phyloP scores from a whole-genome alignment of 2,888 invertebrate species.

The Oxyteleia sp. region DNA sequence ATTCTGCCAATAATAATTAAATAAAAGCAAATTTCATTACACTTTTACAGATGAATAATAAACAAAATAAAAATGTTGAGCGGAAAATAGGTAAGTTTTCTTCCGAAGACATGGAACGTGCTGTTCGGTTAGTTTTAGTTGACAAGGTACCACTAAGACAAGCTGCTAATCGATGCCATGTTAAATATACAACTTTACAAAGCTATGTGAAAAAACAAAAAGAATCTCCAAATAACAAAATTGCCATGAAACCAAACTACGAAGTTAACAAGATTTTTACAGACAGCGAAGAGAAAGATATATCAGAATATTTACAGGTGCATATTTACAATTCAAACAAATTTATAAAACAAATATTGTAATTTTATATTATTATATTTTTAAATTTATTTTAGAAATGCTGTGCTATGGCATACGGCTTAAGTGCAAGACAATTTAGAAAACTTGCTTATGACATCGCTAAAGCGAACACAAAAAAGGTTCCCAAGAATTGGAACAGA shows the following conservation, averaged over 20 bases:
- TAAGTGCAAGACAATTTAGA: conserved; percentile 28
- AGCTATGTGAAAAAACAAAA: conserved; percentile 38
- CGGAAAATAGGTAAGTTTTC: conserved; percentile 16
- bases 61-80: too few species aligned
- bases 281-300: conserved; percentile 24
- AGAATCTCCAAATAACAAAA: conserved; percentile 21
- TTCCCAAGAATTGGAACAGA: conserved; percentile 33
- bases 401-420: conserved; percentile 47
- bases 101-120: conserved; percentile 24
- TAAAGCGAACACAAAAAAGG: conserved; percentile 7
- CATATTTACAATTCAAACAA: conserved; percentile 1
- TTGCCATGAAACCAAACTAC: conserved; percentile 31
- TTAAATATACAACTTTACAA: conserved; percentile 24
- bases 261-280: conserved; percentile 45
- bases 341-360: not conserved
- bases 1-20: too few species aligned
- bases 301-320: conserved; percentile 36
- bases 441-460: conserved; percentile 42
- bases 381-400: conserved; percentile 25
- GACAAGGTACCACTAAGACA: conserved; percentile 30
- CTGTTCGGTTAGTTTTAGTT: conserved; percentile 22
- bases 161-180: conserved; percentile 17
- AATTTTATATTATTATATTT: not conserved
- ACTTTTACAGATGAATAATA: too few species aligned
- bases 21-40: too few species aligned